phyloP scores from a whole-genome alignment of 2,797 vertebrate species.

The Pipistrellus kuhlii region DNA sequence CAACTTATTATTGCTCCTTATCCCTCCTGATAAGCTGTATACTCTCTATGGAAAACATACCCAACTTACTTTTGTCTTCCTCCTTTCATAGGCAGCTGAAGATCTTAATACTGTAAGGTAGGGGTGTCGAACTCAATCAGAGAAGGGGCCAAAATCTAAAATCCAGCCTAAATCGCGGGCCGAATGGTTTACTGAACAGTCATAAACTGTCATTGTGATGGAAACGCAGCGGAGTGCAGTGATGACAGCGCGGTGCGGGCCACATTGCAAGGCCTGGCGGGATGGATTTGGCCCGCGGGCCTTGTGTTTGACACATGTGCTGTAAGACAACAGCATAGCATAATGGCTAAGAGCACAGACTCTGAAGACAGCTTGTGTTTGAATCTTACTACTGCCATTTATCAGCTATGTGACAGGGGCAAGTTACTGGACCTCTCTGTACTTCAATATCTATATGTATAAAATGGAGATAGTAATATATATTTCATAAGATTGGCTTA shows the following conservation, averaged over 20 bases:
- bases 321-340: neutral
- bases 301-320: too few species aligned
- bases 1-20: neutral
- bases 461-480: constrained; percentile 44
- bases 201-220: too few species aligned
- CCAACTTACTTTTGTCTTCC: neutral
- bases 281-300: too few species aligned
- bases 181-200: too few species aligned
- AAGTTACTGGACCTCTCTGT: constrained; percentile 9
- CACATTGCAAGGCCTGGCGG: too few species aligned
- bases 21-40: neutral
- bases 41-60: neutral
- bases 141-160: too few species aligned
- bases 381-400: constrained; percentile 20
- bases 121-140: too few species aligned
- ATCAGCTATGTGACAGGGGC: neutral
- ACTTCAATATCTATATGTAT: neutral
- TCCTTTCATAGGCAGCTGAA: neutral
- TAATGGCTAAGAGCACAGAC: neutral
- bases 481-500: constrained; percentile 13
- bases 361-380: constrained; percentile 9
- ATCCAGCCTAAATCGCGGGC: too few species aligned
- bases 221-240: too few species aligned
- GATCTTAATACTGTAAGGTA: constrained; percentile 3
- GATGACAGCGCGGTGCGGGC: too few species aligned